phyloP scores from a whole-genome alignment of 2,113 vertebrate genomes.

The Pollachius pollachius region DNA sequence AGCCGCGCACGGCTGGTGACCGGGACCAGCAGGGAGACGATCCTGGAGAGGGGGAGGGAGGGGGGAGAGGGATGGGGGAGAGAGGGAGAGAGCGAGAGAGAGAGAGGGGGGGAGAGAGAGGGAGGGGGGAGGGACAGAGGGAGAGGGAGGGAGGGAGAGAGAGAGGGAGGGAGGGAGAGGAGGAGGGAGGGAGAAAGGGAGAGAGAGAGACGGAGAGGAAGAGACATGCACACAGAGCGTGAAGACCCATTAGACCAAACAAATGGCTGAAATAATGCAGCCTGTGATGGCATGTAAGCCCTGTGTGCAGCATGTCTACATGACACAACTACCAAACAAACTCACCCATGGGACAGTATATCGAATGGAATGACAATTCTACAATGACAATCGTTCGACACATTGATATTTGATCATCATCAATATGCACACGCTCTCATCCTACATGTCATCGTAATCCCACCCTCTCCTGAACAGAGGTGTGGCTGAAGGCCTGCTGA shows the following conservation, averaged over 20 bases:
- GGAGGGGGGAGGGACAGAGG: neutral
- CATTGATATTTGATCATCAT: too few relatives aligned
- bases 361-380: too few relatives aligned
- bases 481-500: neutral
- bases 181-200: neutral
- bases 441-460: too few relatives aligned
- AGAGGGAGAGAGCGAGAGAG: neutral
- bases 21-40: conserved; percentile 84
- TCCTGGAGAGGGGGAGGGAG: conserved; percentile 62
- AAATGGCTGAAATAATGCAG: too few relatives aligned
- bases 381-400: too few relatives aligned
- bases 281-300: too few relatives aligned
- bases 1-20: conserved; percentile 86
- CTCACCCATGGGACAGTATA: too few relatives aligned
- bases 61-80: neutral
- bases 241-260: neutral
- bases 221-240: too few relatives aligned
- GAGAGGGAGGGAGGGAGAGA: neutral
- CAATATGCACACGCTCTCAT: too few relatives aligned
- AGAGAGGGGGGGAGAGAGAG: neutral
- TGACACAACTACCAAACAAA: too few relatives aligned
- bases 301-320: too few relatives aligned
- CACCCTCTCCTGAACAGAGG: too few relatives aligned
- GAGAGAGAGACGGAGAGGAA: neutral
- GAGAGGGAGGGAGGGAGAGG: neutral